Conservation (phyloP, 2,888 invertebrate species). For the Colostygia pectinataria region DNA sequence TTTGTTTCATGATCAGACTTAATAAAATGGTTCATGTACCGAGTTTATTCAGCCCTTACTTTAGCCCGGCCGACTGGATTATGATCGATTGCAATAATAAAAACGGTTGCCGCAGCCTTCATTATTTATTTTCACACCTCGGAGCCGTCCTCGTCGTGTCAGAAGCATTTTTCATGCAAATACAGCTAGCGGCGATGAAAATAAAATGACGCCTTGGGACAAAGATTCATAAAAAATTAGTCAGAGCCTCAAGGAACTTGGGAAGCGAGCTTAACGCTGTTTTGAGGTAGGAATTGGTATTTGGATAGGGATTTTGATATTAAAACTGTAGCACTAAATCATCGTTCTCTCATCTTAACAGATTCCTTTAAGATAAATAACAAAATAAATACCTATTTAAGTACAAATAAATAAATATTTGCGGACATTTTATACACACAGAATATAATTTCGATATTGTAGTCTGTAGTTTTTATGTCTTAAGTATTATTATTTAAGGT, state of each 20-base stretch:
- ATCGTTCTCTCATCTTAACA: no score
- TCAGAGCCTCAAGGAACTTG: constrained; percentile 14
- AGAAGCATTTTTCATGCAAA: constrained; percentile 69
- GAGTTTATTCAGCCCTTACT: constrained; percentile 13
- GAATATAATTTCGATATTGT: no score
- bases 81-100: constrained; percentile 68
- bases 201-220: constrained; percentile 35
- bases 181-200: constrained; percentile 44
- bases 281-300: constrained; percentile 1
- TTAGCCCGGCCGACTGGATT: constrained; percentile 35
- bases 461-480: no score
- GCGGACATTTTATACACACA: no score
- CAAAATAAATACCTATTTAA: no score
- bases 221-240: constrained; percentile 32
- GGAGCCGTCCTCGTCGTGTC: constrained; percentile 44
- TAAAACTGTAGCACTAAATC: no score
- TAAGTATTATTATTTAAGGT: no score
- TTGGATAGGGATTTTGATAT: no score
- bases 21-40: constrained; percentile 3
- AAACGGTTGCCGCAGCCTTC: constrained; percentile 53
- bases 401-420: no score
- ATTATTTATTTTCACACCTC: constrained; percentile 72
- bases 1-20: constrained; percentile 9
- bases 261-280: constrained; percentile 15
- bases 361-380: no score